phyloP scores from a whole-genome alignment of 2,113 vertebrate species.

The Triplophysa dalaica region DNA sequence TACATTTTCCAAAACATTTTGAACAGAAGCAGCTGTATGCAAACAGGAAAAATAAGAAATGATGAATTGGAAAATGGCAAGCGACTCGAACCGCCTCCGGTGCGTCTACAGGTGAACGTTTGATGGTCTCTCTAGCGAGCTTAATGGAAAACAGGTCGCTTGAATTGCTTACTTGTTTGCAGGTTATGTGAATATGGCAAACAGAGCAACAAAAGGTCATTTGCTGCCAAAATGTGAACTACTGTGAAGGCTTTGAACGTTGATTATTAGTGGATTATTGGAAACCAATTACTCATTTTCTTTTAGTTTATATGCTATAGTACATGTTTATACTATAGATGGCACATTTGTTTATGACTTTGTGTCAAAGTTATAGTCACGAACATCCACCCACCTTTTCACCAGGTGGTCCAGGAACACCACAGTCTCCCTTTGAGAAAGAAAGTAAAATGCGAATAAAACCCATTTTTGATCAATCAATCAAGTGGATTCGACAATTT shows the following conservation, averaged over 20 bases:
- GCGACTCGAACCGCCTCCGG: background rate
- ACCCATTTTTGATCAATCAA: background rate
- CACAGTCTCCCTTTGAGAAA: slow-evolving; percentile 79
- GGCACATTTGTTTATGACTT: background rate
- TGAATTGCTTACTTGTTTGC: background rate
- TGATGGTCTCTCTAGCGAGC: background rate
- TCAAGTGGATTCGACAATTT: no score
- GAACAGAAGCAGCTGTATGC: slow-evolving; percentile 52
- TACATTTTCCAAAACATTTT: slow-evolving; percentile 49
- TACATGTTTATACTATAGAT: no score
- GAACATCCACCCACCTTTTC: slow-evolving; percentile 73
- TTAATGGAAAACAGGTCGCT: background rate
- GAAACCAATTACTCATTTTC: no score
- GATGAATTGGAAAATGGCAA: slow-evolving; percentile 19
- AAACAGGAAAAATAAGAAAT: slow-evolving; percentile 14
- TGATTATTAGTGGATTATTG: no score
- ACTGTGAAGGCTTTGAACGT: background rate
- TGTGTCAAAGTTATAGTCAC: background rate
- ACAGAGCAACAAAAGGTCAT: background rate
- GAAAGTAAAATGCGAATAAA: no score
- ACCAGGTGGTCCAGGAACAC: slow-evolving; percentile 75
- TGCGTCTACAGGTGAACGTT: background rate
- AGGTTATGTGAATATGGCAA: background rate
- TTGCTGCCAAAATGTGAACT: background rate
- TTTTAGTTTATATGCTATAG: no score